These are phyloP conservation scores for Acanthopleura granulata DNA, from an alignment of 2,888 invertebrate genomes.

Conservation along the genomic window DNA sequence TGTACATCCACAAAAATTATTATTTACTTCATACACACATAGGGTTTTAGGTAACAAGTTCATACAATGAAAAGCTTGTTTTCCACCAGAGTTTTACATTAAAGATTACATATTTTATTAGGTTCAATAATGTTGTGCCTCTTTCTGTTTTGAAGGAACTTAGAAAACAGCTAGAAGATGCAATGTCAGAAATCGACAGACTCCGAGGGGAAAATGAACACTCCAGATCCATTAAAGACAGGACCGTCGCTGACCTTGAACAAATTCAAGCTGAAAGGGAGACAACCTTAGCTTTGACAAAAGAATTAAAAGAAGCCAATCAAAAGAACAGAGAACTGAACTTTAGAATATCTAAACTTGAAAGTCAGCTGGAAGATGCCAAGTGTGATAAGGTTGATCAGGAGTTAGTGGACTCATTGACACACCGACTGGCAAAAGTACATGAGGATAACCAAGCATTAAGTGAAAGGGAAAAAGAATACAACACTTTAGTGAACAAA, in stretches of 20 bases:
- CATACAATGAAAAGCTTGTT: no score
- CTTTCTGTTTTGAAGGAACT: no score
- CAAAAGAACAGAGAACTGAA: conserved; percentile 55
- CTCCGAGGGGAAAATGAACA: no score
- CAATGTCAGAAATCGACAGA: no score
- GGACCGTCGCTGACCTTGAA: conserved; percentile 35
- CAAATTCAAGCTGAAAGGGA: conserved; percentile 37
- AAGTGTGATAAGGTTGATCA: conserved; percentile 41
- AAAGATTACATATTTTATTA: no score
- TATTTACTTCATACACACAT: no score
- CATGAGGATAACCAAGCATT: conserved; percentile 41
- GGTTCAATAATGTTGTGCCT: no score
- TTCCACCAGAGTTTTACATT: no score
- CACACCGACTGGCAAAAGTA: conserved; percentile 42
- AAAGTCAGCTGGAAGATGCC: conserved; percentile 45
- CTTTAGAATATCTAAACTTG: conserved; percentile 42
- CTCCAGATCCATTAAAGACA: no score
- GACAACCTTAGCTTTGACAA: conserved; percentile 42
- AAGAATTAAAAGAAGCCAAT: conserved; percentile 46
- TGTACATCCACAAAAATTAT: no score
- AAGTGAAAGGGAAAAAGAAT: conserved; percentile 45
- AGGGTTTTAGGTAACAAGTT: no score
- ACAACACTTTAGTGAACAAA: conserved; percentile 40
- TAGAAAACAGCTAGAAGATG: no score
- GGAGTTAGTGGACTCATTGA: conserved; percentile 46